Conservation (phyloP, 92 coral and sea anemone genomes). For the Meandrina meandrites region DNA sequence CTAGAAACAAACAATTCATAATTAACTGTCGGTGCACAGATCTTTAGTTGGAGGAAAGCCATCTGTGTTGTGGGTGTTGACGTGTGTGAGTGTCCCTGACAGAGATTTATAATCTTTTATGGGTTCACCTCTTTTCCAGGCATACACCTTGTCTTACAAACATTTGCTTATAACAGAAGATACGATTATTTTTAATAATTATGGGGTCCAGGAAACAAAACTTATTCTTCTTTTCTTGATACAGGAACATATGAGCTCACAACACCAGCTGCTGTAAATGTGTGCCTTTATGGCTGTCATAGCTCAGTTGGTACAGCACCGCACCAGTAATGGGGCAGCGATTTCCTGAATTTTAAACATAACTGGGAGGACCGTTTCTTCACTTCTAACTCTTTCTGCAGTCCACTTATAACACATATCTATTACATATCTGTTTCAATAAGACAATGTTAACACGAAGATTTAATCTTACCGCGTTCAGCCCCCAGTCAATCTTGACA, state of each 20-base stretch:
- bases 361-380: not conserved
- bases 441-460: not conserved
- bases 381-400: not conserved
- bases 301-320: too few species aligned
- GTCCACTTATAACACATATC: not conserved
- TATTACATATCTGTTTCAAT: not conserved
- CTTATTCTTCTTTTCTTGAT: too few species aligned
- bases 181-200: too few species aligned
- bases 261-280: too few species aligned
- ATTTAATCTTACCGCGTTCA: constrained; percentile 69
- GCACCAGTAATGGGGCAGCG: too few species aligned
- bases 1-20: constrained; percentile 35
- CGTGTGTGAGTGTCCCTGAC: not conserved
- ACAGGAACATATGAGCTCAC: too few species aligned
- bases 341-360: too few species aligned
- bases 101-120: too few species aligned
- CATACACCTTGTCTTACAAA: not conserved
- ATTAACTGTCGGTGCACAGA: not conserved
- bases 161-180: not conserved
- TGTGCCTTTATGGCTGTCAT: too few species aligned
- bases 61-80: too few species aligned
- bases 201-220: too few species aligned
- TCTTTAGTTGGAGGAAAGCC: not conserved
- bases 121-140: not conserved
- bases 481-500: constrained; percentile 98